These are phyloP conservation scores for Hesperophylax magnus DNA, from an alignment of 1,140 invertebrate genomes.

Conservation along the genomic window DNA sequence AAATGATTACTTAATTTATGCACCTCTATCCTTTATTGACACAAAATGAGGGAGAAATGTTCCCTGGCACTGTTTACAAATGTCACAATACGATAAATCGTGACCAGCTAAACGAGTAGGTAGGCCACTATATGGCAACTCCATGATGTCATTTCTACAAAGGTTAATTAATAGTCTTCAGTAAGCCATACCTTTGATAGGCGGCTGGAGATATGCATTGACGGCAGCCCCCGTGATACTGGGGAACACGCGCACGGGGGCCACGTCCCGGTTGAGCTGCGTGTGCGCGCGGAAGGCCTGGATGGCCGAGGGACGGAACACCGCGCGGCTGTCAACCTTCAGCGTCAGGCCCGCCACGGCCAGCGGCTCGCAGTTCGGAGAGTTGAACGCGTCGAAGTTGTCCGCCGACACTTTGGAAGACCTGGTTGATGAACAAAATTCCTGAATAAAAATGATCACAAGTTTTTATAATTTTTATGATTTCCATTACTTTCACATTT, in stretches of 20 bases:
- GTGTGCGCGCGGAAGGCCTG: slow-evolving; percentile 81
- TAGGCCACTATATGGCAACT: too few species aligned
- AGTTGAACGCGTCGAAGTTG: slow-evolving; percentile 90
- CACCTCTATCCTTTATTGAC: too few species aligned
- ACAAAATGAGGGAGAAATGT: too few species aligned
- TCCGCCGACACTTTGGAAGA: slow-evolving; percentile 87
- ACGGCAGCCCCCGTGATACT: slow-evolving; percentile 88
- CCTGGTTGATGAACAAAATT: slow-evolving; percentile 54
- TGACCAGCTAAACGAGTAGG: too few species aligned
- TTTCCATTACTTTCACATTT: too few species aligned
- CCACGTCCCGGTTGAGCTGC: slow-evolving; percentile 87
- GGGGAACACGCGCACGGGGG: slow-evolving; percentile 89
- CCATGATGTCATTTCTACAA: too few species aligned
- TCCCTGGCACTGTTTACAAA: too few species aligned
- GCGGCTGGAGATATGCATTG: slow-evolving; percentile 84
- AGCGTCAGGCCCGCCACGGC: slow-evolving; percentile 85
- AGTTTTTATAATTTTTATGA: too few species aligned
- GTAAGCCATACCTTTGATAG: slow-evolving; percentile 76
- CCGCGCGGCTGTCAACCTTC: slow-evolving; percentile 83
- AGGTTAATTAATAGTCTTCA: too few species aligned
- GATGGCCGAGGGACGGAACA: slow-evolving; percentile 81
- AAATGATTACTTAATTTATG: too few species aligned
- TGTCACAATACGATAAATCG: too few species aligned
- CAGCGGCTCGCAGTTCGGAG: slow-evolving; percentile 90
- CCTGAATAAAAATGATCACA: too few species aligned